These are phyloP conservation scores for Drosophila tristis DNA, from an alignment of 1,140 invertebrate genomes.

Conservation along the genomic window DNA sequence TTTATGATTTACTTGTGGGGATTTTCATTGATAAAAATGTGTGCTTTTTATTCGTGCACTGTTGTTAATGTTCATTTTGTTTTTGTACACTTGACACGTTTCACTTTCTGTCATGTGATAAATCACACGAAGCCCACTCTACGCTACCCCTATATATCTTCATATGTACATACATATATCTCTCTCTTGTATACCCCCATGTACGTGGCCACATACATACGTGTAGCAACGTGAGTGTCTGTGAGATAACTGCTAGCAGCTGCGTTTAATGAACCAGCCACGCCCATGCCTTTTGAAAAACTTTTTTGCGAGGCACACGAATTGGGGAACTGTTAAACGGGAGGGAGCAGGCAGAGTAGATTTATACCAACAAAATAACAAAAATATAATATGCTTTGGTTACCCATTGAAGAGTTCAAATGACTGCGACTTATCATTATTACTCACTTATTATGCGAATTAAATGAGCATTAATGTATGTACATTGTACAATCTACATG, in stretches of 20 bases:
- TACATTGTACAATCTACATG: no score
- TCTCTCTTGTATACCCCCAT: slow-evolving; percentile 1
- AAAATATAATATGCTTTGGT: slow-evolving; percentile 3
- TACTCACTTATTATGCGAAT: no score
- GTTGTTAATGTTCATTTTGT: slow-evolving; percentile 70
- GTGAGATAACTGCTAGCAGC: slow-evolving; percentile 72
- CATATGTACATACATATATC: neutral
- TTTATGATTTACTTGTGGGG: slow-evolving; percentile 30
- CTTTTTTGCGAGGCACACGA: slow-evolving; percentile 45
- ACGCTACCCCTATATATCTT: no score
- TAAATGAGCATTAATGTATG: no score
- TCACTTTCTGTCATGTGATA: slow-evolving; percentile 69
- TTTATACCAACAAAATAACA: slow-evolving; percentile 14
- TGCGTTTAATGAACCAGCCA: slow-evolving; percentile 79
- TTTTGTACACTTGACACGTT: slow-evolving; percentile 77
- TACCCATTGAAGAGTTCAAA: no score
- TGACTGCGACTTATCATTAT: no score
- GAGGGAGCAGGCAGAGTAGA: slow-evolving; percentile 8
- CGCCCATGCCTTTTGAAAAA: slow-evolving; percentile 67
- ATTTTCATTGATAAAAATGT: slow-evolving; percentile 44
- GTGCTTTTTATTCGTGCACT: slow-evolving; percentile 55
- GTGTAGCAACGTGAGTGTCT: slow-evolving; percentile 31
- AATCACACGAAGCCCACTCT: slow-evolving; percentile 45
- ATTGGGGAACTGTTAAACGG: slow-evolving; percentile 39
- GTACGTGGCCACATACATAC: slow-evolving; percentile 18